Evolutionary conservation across 64 coral and sea anemone genomes (phyloP), one percentile per base, ranked within the genome.

Genomic region (Trachythela sp.): DNA sequence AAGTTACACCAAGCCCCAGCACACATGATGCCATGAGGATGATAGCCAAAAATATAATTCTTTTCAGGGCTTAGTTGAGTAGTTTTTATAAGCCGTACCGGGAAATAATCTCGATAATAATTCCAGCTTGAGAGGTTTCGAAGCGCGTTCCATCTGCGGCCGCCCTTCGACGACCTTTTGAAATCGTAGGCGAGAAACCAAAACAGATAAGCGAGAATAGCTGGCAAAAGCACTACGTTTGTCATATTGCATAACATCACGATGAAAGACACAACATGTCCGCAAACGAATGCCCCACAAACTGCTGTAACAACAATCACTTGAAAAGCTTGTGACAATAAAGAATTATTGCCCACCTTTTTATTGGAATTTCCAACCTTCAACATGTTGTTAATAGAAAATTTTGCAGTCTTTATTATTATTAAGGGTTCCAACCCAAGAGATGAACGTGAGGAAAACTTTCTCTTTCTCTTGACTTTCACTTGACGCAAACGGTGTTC

Each of bases 141-240:
- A 29, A 90, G 2, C 13, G 32, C 17, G 34, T 80, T 80, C 75
- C 75, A 95, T 84, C 96, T 89, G 43, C 96, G 89, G 30, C 96
- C 96, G 50, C 93, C 93, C 84, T 64, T 70, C 17, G 83, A 83
- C 22, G 96, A 88, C 32, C 87, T 91, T 26, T 92, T 86, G 26
- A 91, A 40, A 38, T 99, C 94, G 45, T 93, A 95, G 18, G 83
- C 48, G 48, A 91, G 93, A 15, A 88, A 90, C 96, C 96, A 99
- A 0, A 93, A 24, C 43, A 99, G 83, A 80, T 99, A 99, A 24
- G 91, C 31, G 0, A 93, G 13, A 43, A 92, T 80, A 29, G 34
- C 11, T 93, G 40, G 27, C 72, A 67, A 26, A 85, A 89, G 18
- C 89, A 72, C 0, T 91, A 93, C 31, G 91, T 92, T 10, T 88